These are phyloP conservation scores for Plodia interpunctella DNA, from an alignment of 1,140 invertebrate genomes.

Conservation along the genomic window DNA sequence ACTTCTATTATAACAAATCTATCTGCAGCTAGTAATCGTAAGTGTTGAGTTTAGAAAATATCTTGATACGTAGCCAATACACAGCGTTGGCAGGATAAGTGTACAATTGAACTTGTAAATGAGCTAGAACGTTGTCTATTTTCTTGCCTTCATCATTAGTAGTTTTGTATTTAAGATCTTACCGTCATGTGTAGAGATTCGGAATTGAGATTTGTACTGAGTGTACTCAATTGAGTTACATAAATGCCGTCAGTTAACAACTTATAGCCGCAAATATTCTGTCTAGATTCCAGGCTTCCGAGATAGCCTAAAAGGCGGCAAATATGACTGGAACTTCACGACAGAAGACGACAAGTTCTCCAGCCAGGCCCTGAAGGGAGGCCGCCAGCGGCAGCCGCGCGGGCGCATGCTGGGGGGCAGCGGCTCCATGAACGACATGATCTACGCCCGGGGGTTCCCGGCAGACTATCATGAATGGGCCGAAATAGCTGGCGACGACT, in stretches of 20 bases:
- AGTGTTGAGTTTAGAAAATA: constrained; percentile 23
- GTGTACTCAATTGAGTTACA: not conserved
- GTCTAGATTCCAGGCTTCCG: constrained; percentile 49
- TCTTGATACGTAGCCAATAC: constrained; percentile 25
- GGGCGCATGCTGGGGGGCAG: constrained; percentile 83
- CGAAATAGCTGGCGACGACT: constrained; percentile 80
- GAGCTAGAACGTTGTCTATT: not conserved
- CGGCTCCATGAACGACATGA: constrained; percentile 88
- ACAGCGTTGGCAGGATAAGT: not conserved
- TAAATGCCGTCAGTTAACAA: too few relatives aligned
- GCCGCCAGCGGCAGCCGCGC: constrained; percentile 59
- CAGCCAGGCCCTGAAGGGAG: constrained; percentile 42
- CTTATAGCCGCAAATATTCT: constrained; percentile 2
- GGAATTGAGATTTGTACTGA: not conserved
- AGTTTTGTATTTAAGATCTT: not conserved
- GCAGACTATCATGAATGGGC: constrained; percentile 86
- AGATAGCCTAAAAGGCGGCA: constrained; percentile 34
- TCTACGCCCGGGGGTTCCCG: constrained; percentile 86
- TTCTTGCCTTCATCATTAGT: not conserved
- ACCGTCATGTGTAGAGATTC: not conserved
- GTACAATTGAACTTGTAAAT: not conserved
- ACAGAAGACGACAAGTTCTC: constrained; percentile 38
- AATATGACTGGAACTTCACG: constrained; percentile 62
- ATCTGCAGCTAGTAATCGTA: constrained; percentile 7
- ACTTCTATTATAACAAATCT: not conserved